Evolutionary conservation across 2,888 invertebrate genomes (phyloP).

Genomic region (Pimpla rufipes): DNA sequence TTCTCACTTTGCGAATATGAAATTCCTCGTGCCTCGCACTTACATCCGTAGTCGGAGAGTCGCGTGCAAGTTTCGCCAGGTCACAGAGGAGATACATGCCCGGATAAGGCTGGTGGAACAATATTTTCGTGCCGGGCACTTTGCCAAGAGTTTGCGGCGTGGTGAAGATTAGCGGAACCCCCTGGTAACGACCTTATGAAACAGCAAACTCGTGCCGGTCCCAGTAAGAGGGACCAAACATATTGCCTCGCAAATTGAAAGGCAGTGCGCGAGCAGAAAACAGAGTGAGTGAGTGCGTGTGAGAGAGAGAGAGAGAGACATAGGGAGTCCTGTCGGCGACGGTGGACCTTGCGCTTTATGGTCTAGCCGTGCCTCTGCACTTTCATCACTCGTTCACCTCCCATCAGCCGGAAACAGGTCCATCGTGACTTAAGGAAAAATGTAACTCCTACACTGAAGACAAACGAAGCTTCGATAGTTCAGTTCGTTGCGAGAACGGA

Average conservation of each 20-base stretch:
- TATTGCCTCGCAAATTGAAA: conserved; percentile 81
- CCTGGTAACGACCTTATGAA: conserved; percentile 81
- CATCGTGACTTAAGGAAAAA: conserved; percentile 67
- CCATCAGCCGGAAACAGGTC: conserved; percentile 57
- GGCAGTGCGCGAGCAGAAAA: conserved; percentile 66
- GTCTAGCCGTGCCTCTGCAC: conserved; percentile 20
- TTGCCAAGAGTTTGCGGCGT: conserved; percentile 78
- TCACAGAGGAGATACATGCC: conserved; percentile 72
- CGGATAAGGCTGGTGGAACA: conserved; percentile 76
- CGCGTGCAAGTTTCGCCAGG: conserved; percentile 49
- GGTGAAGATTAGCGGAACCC: conserved; percentile 80
- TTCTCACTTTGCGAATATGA: conserved; percentile 78
- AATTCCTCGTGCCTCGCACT: conserved; percentile 72
- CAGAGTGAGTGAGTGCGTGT: neutral
- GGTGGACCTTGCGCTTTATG: conserved; percentile 31
- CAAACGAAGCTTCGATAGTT: conserved; percentile 74
- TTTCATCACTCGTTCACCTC: conserved; percentile 36
- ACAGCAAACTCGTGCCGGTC: conserved; percentile 74
- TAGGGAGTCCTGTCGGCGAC: neutral
- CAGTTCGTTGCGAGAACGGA: conserved; percentile 69
- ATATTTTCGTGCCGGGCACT: conserved; percentile 79
- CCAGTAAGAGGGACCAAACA: conserved; percentile 74
- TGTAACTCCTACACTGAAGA: conserved; percentile 67
- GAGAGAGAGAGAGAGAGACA: too few species aligned
- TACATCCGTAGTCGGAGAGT: conserved; percentile 32